Evolutionary conservation across 2,888 invertebrate species (phyloP), one percentile per base, ranked within the genome.

Genomic region (Netelia melanura): DNA sequence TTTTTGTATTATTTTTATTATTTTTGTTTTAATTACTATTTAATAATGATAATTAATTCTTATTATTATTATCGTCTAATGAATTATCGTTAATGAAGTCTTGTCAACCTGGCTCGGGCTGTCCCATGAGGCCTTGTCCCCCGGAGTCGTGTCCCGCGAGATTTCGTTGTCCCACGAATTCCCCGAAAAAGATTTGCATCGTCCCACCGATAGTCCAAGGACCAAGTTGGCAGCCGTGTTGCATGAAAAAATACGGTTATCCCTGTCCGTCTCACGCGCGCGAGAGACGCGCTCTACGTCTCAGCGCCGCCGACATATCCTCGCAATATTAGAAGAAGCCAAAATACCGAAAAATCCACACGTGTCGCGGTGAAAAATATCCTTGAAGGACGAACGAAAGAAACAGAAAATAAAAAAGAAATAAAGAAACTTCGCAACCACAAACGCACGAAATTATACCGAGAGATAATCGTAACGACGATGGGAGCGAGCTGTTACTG

Each of bases 181-280:
- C 90, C 2, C 88, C 89, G 0, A 85, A 83, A 1, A 30, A 68
- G 43, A 70, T 91, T 43, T 88, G 89, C 88, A 88, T 92, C 25
- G 87, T 86, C 1, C 89, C 91, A 0, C 88, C 91, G 10, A 84
- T 91, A 30, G 76, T 65, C 3, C 92, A 90, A 64, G 83, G 85
- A 75, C 90, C 91, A 0, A 80, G 64, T 14, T 91, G 90, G 89
- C 89, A 87, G 11, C 91, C 91, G 3, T 91, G 91, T 58, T 92
- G 92, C 78, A 87, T 92, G 10, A 90, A 87, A 17, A 90, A 88
- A 80, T 89, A 91, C 80, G 87, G 88, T n/a, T 82, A 84, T 17
- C 90, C 91, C 9, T 93, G 93, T 76, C 52, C 83, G 3, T 76
- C 81, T 21, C 93, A 93, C 72, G 78, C 78, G 23, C 84, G 70